Conservation (phyloP, 2,113 vertebrate species). For the Tapirus terrestris region DNA sequence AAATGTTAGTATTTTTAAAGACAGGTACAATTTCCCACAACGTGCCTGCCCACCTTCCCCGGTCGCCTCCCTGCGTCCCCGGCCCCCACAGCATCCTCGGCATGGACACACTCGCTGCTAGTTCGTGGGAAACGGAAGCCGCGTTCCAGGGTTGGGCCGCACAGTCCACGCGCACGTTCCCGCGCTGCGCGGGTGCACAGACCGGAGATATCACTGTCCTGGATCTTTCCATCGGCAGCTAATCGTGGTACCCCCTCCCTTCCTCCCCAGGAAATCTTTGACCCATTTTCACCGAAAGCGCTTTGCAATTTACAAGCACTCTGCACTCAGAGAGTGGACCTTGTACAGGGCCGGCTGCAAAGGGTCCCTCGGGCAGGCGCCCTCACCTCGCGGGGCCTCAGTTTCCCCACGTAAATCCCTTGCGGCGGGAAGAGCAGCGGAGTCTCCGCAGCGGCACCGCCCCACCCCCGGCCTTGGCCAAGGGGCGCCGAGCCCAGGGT, state of each 20-base stretch:
- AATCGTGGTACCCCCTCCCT: background rate
- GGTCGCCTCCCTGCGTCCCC: background rate
- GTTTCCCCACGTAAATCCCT: background rate
- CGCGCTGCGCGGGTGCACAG: background rate
- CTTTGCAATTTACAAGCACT: background rate
- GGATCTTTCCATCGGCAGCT: background rate
- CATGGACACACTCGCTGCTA: background rate
- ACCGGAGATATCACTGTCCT: background rate
- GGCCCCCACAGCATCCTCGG: background rate
- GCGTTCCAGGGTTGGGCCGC: background rate
- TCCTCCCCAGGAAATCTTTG: background rate
- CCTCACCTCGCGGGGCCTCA: no score
- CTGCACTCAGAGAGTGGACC: background rate
- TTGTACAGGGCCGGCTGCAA: background rate
- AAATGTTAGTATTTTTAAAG: background rate
- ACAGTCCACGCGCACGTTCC: background rate
- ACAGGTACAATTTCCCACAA: no score
- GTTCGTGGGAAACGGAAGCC: background rate
- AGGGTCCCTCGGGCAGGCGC: background rate
- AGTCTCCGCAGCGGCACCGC: no score
- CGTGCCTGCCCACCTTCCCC: no score
- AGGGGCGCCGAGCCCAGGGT: background rate
- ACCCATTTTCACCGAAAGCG: background rate
- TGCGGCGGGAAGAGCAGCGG: rapidly evolving
- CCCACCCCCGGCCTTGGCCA: rapidly evolving